Percentiles rank a stretch among this genome's conserved stretches.
Evolutionary conservation across 2,888 invertebrate species (phyloP).

Genomic region (Limenitis camilla): DNA sequence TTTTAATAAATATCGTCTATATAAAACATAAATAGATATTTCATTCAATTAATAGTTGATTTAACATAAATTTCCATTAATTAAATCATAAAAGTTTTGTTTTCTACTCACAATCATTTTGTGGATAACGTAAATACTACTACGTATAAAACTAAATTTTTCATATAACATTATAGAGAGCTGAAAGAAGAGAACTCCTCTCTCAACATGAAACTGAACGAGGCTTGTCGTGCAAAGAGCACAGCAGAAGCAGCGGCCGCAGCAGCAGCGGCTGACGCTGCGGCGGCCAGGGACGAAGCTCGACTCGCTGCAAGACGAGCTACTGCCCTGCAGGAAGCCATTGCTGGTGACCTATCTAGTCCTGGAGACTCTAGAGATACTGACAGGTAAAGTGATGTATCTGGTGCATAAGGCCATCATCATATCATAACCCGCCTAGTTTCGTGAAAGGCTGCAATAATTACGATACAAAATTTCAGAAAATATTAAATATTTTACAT

Average conservation of each 20-base stretch:
- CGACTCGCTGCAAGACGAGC: constrained; percentile 91
- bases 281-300: constrained; percentile 85
- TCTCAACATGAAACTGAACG: constrained; percentile 82
- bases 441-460: no score
- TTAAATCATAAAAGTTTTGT: no score
- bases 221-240: constrained; percentile 80
- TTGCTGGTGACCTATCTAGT: constrained; percentile 88
- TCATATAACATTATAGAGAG: constrained; percentile 70
- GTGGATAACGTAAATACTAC: no score
- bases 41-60: no score
- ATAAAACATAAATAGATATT: no score
- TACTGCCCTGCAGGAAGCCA: constrained; percentile 92
- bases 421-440: no score
- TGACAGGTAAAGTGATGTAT: constrained; percentile 71
- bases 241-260: constrained; percentile 85
- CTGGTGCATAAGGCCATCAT: background rate
- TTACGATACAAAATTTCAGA: no score
- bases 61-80: no score
- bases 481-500: no score
- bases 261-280: constrained; percentile 80
- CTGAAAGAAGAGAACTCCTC: constrained; percentile 85
- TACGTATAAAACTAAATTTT: no score
- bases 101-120: no score
- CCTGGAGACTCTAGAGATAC: constrained; percentile 75
- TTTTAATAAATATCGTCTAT: no score